These are phyloP conservation scores for Odontocolon sp. DNA, from an alignment of 2,888 invertebrate species.

Conservation along the genomic window DNA sequence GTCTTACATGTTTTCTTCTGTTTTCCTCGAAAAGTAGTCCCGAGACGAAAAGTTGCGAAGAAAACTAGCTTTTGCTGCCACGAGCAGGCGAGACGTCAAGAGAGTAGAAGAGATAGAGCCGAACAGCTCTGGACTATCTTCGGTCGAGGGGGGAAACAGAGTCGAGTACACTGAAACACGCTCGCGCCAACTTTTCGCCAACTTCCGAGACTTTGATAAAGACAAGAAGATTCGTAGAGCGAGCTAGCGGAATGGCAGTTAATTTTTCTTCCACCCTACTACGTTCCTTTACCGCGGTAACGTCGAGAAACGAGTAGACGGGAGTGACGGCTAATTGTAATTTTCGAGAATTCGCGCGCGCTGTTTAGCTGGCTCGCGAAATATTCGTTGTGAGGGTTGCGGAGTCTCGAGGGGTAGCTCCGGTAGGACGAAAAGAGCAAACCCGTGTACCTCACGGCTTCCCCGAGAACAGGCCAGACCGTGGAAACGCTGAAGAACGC, in stretches of 20 bases:
- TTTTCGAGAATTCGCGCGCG: conserved; percentile 52
- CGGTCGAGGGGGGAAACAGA: conserved; percentile 9
- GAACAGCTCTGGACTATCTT: background rate
- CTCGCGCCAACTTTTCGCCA: conserved; percentile 25
- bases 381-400: conserved; percentile 39
- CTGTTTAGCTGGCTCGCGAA: conserved; percentile 18
- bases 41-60: conserved; percentile 27
- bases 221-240: conserved; percentile 31
- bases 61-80: conserved; percentile 20
- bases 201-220: conserved; percentile 46
- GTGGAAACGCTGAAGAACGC: conserved; percentile 60
- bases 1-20: conserved; percentile 25
- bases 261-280: conserved; percentile 17
- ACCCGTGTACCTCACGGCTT: conserved; percentile 51
- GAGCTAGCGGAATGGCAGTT: conserved; percentile 26
- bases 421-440: conserved; percentile 67
- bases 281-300: background rate
- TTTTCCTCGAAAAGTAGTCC: conserved; percentile 5
- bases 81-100: conserved; percentile 8
- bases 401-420: background rate
- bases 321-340: conserved; percentile 47
- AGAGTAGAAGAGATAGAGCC: background rate
- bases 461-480: conserved; percentile 60
- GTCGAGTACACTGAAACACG: conserved; percentile 28
- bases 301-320: conserved; percentile 5